Conservation (phyloP, 2,888 invertebrate genomes). For the Sthenelais limicola region DNA sequence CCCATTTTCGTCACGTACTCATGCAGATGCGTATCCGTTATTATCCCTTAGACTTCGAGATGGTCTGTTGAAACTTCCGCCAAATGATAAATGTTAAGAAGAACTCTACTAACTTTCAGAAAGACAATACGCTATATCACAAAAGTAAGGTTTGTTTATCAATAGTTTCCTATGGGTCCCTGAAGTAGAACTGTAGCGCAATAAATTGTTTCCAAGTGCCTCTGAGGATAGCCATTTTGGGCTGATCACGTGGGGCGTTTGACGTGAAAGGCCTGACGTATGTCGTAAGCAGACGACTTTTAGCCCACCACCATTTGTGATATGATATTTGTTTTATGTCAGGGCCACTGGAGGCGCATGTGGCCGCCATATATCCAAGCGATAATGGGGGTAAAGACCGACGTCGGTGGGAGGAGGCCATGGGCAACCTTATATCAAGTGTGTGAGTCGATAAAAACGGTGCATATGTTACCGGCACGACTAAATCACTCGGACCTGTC, state of each 20-base stretch:
- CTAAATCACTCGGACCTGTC: conserved; percentile 35
- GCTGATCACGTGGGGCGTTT: background rate
- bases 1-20: too few relatives aligned
- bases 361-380: conserved; percentile 25
- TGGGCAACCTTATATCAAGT: conserved; percentile 25
- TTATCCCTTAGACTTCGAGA: too few relatives aligned
- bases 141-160: conserved; percentile 5
- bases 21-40: too few relatives aligned
- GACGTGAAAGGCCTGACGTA: background rate
- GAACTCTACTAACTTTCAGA: too few relatives aligned
- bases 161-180: too few relatives aligned
- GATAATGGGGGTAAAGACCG: conserved; percentile 30
- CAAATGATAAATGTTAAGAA: too few relatives aligned
- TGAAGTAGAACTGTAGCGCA: too few relatives aligned
- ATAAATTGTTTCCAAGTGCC: too few relatives aligned
- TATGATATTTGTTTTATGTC: conserved; percentile 13
- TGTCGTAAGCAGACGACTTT: conserved; percentile 12
- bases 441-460: conserved; percentile 21
- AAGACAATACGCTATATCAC: too few relatives aligned
- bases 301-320: background rate
- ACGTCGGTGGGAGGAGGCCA: conserved; percentile 13
- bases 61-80: too few relatives aligned
- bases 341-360: conserved; percentile 13
- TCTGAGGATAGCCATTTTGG: too few relatives aligned
- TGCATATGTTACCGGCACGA: conserved; percentile 16